Base-by-base conservation (phyloP, 2,888 invertebrate genomes). In the Glyphotaelius pellucidus region DNA sequence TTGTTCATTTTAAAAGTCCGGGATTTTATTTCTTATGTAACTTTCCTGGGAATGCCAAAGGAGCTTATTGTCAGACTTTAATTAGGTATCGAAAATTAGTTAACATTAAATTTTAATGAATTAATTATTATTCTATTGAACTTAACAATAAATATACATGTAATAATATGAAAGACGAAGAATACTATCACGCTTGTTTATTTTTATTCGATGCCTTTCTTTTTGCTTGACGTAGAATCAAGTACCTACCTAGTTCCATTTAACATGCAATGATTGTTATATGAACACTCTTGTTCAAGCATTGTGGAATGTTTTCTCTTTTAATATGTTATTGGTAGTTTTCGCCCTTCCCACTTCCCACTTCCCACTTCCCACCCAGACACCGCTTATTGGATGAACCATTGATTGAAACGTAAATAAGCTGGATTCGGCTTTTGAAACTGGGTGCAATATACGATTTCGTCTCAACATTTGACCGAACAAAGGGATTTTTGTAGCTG, bases 401-500 rank as follows among this genome's bases (percentile, higher is more conserved):
- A 67, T n/a, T 67, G 67, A 52, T 52, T 67, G 67, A 67, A 67
- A n/a, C n/a, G 67, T 67, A n/a, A 67, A 9, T 67, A 25, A 7
- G 67, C 25, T 67, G 2, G 25, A n/a, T 67, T 67, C 25, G 67
- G 25, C 67, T 4, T 9, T 67, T 67, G 67, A 67, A 67, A n/a
- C 9, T 7, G 67, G 67, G n/a, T n/a, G 86, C 52, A 87, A 87
- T 87, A 87, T 67, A 35, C 31, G 12, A 32, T 52, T 52, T 87
- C 32, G 11, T 67, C 32, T 31, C 32, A 52, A 67, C 67, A 32
- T 87, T 87, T 38, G 32, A 32, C 52, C 30, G 52, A 31, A 87
- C 86, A 87, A 87, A 87, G 86, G 52, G 42, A 85, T 87, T 88
- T 31, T 88, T 67, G 87, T 35, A 32, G 35, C 38, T 31, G 42